These are phyloP conservation scores for Ceyx erithaca DNA, from an alignment of 2,797 vertebrate genomes.

Conservation along the genomic window DNA sequence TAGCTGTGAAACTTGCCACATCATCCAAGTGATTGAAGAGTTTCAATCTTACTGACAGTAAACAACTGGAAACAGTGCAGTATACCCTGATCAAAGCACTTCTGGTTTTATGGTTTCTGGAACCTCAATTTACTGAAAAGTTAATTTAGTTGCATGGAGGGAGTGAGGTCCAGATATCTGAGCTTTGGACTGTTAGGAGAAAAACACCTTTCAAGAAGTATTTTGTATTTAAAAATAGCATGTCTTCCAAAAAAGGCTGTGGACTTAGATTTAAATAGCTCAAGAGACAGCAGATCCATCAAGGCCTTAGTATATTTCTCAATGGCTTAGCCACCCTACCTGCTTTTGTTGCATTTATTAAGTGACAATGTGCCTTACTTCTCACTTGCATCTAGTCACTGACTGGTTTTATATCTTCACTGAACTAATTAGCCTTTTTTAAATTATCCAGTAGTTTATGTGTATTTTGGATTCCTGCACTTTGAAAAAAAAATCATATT, in stretches of 20 bases:
- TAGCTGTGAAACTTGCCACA: background rate
- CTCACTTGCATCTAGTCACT: background rate
- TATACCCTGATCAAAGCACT: background rate
- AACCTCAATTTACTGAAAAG: background rate
- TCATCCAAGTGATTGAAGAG: background rate
- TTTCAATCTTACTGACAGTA: background rate
- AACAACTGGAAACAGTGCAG: background rate
- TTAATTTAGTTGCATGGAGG: background rate
- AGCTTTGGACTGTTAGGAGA: background rate
- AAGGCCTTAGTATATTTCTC: background rate
- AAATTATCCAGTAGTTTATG: background rate
- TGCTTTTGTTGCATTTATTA: background rate
- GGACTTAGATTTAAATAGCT: background rate
- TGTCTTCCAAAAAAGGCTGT: background rate
- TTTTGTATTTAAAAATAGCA: background rate
- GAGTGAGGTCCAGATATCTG: fast-evolving
- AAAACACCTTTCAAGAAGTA: background rate
- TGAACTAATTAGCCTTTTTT: background rate
- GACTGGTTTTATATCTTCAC: background rate
- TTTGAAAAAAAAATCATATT: background rate
- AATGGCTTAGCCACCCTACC: background rate
- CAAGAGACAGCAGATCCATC: background rate
- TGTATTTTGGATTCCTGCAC: background rate
- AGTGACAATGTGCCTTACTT: background rate
- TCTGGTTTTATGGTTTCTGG: background rate